Base-by-base conservation (phyloP, 2,888 invertebrate genomes). In the Rhingia rostrata region DNA sequence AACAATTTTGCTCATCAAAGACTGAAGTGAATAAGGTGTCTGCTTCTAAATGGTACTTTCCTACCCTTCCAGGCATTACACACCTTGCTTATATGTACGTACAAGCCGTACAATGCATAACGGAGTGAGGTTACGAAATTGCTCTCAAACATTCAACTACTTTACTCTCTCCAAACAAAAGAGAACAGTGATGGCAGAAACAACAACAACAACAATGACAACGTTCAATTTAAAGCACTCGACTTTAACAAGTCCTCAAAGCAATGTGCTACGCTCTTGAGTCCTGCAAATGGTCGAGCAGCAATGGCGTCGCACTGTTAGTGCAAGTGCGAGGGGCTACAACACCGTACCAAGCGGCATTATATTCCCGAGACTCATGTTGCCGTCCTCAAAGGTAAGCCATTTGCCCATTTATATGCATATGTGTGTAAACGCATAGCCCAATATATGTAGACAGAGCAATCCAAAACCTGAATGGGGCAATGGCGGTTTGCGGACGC, bases 161-260 rank as follows among this genome's bases (percentile, higher is more conserved):
- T 43, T 58, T 49, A n/a, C 6, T 37, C 56, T 37, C 56, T 41
- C 69, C 14, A 43, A 67, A 43, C 53, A 61, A 60, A 51, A 49
- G 43, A 75, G 54, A 67, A 70, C 53, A 43, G 22, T 49, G 58
- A 10, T 35, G 53, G 58, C 39, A 32, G 14, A 32, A 49, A 30
- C 43, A 56, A 54, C 54, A 9, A 64, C 49, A 60, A 60, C 60
- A n/a, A 47, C 53, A 32, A 32, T 39, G 39, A 60, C 53, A 32
- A 32, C 47, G 39, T 67, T 67, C 60, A 49, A 45, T 77, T 60
- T 61, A 54, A 69, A 51, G 67, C 49, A 70, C 56, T 70, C 63
- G 41, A 49, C 63, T 78, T 70, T 61, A 78, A 61, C 61, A 70
- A 63, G 63, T 61, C 39, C 61, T 69, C 54, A 51, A 58, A 64